phyloP scores from a whole-genome alignment of 2,888 invertebrate species.

The Caenorhabditis sp. region DNA sequence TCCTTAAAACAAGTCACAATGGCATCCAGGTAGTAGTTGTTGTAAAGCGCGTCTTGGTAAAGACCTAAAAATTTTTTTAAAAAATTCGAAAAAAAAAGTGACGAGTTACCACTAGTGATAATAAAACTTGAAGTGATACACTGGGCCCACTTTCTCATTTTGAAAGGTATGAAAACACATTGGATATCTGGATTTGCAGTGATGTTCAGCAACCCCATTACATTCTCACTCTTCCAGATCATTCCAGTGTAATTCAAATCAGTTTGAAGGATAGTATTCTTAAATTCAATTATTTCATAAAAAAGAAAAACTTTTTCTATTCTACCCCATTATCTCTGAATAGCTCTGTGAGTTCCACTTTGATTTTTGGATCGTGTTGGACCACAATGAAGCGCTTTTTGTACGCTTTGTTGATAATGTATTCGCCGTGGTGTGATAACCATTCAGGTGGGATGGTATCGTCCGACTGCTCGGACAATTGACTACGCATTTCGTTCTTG shows the following conservation, averaged over 20 bases:
- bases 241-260: conserved; percentile 31
- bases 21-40: background rate
- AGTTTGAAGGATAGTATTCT: conserved; percentile 23
- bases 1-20: background rate
- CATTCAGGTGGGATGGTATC: background rate
- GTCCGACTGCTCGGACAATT: background rate
- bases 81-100: background rate
- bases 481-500: background rate
- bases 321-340: conserved; percentile 18
- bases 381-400: conserved; percentile 8
- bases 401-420: background rate
- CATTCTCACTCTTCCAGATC: conserved; percentile 7
- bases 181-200: background rate
- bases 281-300: background rate
- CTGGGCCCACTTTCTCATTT: background rate
- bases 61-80: conserved; percentile 7
- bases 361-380: conserved; percentile 14
- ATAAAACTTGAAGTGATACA: background rate
- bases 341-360: background rate
- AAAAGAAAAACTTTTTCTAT: background rate
- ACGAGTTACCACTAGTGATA: background rate
- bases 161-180: conserved; percentile 24
- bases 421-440: background rate
- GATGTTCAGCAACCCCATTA: background rate
- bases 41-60: background rate